Conservation (phyloP, 2,113 vertebrate species). For the Bujurquina vittata region DNA sequence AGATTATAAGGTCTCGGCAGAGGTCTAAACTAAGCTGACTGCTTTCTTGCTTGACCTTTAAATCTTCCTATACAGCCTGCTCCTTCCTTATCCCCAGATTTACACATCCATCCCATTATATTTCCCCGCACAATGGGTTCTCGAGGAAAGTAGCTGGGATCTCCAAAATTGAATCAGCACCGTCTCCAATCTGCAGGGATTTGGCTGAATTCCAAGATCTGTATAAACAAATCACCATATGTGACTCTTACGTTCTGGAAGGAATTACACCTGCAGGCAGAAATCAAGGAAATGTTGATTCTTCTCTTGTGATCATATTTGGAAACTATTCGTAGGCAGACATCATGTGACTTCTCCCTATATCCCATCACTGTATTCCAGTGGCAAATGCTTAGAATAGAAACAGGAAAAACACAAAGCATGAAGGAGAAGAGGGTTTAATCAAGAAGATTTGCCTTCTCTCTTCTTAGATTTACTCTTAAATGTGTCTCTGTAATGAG, state of each 20-base stretch:
- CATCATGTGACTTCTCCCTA: background rate
- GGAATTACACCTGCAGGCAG: conserved; percentile 6
- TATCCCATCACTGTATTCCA: background rate
- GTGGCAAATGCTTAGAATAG: background rate
- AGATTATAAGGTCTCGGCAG: conserved; percentile 51
- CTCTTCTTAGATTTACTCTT: conserved; percentile 49
- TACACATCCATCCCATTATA: conserved; percentile 51
- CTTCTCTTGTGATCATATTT: background rate
- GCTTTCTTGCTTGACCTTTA: conserved; percentile 52
- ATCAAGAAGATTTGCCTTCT: conserved; percentile 62
- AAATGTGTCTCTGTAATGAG: conserved; percentile 64
- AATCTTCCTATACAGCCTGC: conserved; percentile 42
- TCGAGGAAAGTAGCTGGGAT: conserved; percentile 44
- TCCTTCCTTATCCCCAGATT: conserved; percentile 49
- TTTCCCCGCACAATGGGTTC: conserved; percentile 50
- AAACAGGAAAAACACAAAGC: conserved; percentile 1
- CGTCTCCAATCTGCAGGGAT: conserved; percentile 41
- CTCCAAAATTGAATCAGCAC: conserved; percentile 55
- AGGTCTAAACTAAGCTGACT: conserved; percentile 36
- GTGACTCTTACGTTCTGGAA: conserved; percentile 31
- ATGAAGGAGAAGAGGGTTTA: conserved; percentile 21
- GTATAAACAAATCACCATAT: conserved; percentile 29
- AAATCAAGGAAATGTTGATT: conserved; percentile 8
- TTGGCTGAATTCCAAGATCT: conserved; percentile 36
- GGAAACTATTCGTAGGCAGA: background rate